Evolutionary conservation across 2,888 invertebrate genomes (phyloP).

Genomic region (Acanthococcus lagerstroemiae): DNA sequence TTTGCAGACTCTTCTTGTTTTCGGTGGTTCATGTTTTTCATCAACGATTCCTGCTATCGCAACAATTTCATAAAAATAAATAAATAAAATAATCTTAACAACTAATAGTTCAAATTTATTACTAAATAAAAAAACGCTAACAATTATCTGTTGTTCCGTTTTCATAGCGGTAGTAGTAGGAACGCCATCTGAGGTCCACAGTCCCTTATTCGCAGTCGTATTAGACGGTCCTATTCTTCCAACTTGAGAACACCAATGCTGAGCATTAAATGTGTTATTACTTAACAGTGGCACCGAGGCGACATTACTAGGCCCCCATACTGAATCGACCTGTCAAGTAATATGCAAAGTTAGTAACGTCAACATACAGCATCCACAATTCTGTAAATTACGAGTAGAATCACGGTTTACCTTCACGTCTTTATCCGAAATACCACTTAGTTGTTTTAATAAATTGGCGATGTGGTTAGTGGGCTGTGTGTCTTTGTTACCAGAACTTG

Average conservation of each 20-base stretch:
- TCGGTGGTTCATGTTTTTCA: conserved; percentile 33
- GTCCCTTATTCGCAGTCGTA: background rate
- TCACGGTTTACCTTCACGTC: conserved; percentile 29
- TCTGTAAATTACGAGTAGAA: too few relatives aligned
- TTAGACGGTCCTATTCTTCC: conserved; percentile 12
- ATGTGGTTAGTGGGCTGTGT: conserved; percentile 8
- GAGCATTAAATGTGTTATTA: conserved; percentile 22
- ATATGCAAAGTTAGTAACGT: background rate
- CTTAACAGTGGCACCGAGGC: conserved; percentile 3
- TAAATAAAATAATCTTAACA: background rate
- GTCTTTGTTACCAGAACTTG: background rate
- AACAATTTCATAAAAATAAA: conserved; percentile 15
- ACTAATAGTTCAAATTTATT: background rate
- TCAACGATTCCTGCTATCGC: conserved; percentile 35
- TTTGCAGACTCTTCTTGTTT: conserved; percentile 5
- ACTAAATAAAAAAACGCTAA: conserved; percentile 36
- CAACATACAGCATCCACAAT: background rate
- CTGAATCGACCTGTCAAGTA: conserved; percentile 7
- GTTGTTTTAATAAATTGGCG: conserved; percentile 29
- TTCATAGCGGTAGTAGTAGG: conserved; percentile 42
- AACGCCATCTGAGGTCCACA: conserved; percentile 33
- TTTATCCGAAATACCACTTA: conserved; percentile 31
- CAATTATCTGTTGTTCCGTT: conserved; percentile 46
- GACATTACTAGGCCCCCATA: conserved; percentile 9
- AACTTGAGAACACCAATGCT: conserved; percentile 22